Evolutionary conservation across 2,113 vertebrate species (phyloP).

Genomic region (Stomatorhinus ivindoensis): DNA sequence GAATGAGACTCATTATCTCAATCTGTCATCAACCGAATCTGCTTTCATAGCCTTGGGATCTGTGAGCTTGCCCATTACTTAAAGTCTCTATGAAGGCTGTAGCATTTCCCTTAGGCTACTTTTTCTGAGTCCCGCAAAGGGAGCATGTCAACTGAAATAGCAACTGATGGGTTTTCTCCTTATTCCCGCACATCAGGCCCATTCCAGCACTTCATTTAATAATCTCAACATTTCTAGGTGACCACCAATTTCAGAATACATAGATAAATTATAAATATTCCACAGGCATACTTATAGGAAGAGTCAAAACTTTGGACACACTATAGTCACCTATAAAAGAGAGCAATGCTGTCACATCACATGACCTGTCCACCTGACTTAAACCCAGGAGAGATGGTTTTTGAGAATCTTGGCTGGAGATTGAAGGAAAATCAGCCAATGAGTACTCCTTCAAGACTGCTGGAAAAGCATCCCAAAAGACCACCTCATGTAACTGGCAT

Average conservation of each 20-base stretch:
- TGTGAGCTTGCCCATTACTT: slow-evolving; percentile 9
- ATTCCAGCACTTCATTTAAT: background rate
- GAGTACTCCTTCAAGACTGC: background rate
- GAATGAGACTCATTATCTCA: slow-evolving; percentile 54
- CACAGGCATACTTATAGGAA: background rate
- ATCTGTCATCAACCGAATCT: slow-evolving; percentile 54
- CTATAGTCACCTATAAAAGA: background rate
- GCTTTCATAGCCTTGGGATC: slow-evolving; percentile 39
- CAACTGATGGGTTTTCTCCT: background rate
- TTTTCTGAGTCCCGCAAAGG: slow-evolving; percentile 20
- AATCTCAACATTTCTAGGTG: background rate
- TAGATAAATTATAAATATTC: background rate
- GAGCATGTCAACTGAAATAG: background rate
- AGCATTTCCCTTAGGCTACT: slow-evolving; percentile 18
- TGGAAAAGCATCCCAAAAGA: background rate
- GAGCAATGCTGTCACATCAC: background rate
- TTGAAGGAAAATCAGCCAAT: background rate
- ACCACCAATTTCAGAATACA: background rate
- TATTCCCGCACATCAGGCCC: background rate
- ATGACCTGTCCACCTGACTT: background rate
- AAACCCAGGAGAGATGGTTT: background rate
- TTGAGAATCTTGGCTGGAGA: background rate
- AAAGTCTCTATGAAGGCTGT: background rate
- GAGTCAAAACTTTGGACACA: background rate
- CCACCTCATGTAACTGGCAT: background rate